Evolutionary conservation across 2,888 invertebrate genomes (phyloP), one percentile per base, ranked within the genome.

Genomic region (Pardosa pseudoannulata): DNA sequence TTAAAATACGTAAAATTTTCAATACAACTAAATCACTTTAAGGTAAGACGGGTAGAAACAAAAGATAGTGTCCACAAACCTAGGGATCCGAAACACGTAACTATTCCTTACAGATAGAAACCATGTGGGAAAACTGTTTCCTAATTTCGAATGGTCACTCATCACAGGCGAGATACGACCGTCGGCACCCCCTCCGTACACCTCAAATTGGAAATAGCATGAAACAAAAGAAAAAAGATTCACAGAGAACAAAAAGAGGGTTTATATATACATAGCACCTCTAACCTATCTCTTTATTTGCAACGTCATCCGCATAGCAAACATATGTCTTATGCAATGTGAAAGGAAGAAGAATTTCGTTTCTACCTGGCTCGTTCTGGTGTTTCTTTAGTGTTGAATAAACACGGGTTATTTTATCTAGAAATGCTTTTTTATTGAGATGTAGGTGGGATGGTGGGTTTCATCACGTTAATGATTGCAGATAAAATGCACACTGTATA

Each of bases 1-100:
- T n/a, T n/a, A n/a, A n/a, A n/a, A n/a, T n/a, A n/a, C n/a, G 36
- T 7, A 7, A 36, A 36, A 36, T 36, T 9, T 36, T 36, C 36
- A 36, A 36, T 36, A 9, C 6, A 50, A 85, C 78, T 85, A 85
- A 78, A 85, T 85, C 1, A 85, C 83, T 39, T 85, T 85, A 31
- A 85, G 29, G 27, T 78, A 78, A 9, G 78, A 78, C 11, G 50
- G 72, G 23, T 83, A 83, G 9, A 83, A 76, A 16, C 76, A 76
- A 23, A 76, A 31, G 16, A 81, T 81, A n/a, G 31, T 68, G 9
- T 64, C 27, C 27, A 36, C 31, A 27, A 65, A 79, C 16, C 64
- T 72, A 9, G 71, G 32, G 7, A 71, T 62, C 13, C 72, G 36
- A 23, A 72, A 71, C 1, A 62, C n/a, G 28, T 27, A 76, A 23